Evolutionary conservation across 2,113 vertebrate species (phyloP), one percentile per base, ranked within the genome.

Genomic region (Heloderma charlesbogerti): DNA sequence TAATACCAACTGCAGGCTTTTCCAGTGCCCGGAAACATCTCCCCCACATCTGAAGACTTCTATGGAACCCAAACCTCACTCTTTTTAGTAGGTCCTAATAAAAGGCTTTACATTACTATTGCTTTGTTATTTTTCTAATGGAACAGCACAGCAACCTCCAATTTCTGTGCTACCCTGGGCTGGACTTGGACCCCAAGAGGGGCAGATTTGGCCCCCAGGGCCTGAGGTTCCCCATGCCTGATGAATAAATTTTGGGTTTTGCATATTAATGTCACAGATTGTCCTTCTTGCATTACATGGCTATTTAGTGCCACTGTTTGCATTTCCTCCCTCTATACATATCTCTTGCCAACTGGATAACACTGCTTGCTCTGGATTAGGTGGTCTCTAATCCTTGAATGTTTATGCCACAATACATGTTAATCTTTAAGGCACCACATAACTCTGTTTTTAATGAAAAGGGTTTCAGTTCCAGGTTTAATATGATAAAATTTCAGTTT

Each of bases 391-490:
- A 3, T 63, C 29, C 20, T 34, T 40, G 27, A 22, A 69, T 34
- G 16, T 18, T 60, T 74, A 72, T 60, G 6, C 2, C n/a, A 37
- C 79, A 82, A 57, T 72, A 6, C 27, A 43, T 43, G 27, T 43
- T 48, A 63, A 20, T 4, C 75, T 48, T 51, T 80, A 67, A 66
- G 69, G 43, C 4, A 60, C 18, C 37, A 84, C 20, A 45, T 3
- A 77, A 18, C 40, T 7, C 27, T 54, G 27, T 29, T 91, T 87
- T 88, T 54, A 34, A 78, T 34, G 48, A 75, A 25, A 48, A 91
- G n/a, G 5, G 34, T 43, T 77, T 34, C 60, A 78, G 16, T 34
- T 84, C 37, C 22, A 78, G 71, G 79, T 86, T 91, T 91, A 77
- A 43, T 54, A 37, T 51, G 40, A 31, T 31, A 75, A 87, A 83